Evolutionary conservation across 30 jellyfish, hydroid and myxozoan genomes (phyloP).

Genomic region (Aurelia sp.): DNA sequence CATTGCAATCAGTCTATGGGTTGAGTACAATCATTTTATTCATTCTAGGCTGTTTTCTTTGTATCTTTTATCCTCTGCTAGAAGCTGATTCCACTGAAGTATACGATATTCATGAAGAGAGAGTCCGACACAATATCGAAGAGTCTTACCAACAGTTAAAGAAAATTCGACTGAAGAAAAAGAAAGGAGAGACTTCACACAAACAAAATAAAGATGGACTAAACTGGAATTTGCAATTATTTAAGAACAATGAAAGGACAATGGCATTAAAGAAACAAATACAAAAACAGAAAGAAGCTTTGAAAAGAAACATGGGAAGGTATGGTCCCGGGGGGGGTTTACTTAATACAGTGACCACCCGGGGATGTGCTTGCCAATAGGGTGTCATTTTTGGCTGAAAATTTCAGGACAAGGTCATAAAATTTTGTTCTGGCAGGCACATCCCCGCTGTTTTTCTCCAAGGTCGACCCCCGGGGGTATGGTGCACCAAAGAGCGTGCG

Average conservation of each 20-base stretch:
- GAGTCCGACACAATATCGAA: constrained; percentile 53
- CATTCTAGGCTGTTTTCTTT: too few species aligned
- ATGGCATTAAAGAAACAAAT: constrained; percentile 47
- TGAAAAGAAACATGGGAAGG: constrained; percentile 84
- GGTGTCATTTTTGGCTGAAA: too few species aligned
- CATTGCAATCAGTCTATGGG: too few species aligned
- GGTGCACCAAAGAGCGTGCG: too few species aligned
- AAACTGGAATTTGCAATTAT: constrained; percentile 64
- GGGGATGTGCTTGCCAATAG: too few species aligned
- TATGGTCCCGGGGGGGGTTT: too few species aligned
- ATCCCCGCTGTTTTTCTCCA: too few species aligned
- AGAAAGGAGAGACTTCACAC: constrained; percentile 37
- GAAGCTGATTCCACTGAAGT: constrained; percentile 5
- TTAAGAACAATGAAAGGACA: constrained; percentile 71
- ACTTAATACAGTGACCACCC: too few species aligned
- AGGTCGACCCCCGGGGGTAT: too few species aligned
- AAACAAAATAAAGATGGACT: constrained; percentile 12
- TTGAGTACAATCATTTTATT: too few species aligned
- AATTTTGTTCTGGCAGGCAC: too few species aligned
- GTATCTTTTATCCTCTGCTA: not conserved
- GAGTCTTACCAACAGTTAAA: constrained; percentile 73
- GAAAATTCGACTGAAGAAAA: constrained; percentile 40
- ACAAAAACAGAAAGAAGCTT: constrained; percentile 59
- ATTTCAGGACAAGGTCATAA: too few species aligned
- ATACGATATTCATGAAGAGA: constrained; percentile 17